A percentile compares a stretch with the other conserved stretches of the same genome.
Evolutionary conservation across 2,113 vertebrate species (phyloP).

Genomic region (Aythya baeri): DNA sequence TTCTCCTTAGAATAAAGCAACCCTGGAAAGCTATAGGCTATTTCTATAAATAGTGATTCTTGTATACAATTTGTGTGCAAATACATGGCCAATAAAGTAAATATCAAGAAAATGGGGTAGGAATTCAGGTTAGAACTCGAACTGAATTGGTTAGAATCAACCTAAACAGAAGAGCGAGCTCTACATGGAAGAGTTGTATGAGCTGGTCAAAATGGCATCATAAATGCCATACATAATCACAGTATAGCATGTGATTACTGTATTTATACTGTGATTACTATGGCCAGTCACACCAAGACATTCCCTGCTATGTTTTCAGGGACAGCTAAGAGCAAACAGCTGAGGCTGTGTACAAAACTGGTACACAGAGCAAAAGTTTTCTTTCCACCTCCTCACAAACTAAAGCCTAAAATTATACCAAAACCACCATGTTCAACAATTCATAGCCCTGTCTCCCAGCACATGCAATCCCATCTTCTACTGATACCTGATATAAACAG

Average conservation of each 20-base stretch:
- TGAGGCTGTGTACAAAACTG: not conserved
- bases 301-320: not conserved
- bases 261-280: not conserved
- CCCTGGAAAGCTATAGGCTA: not conserved
- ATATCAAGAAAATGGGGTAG: not conserved
- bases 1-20: not conserved
- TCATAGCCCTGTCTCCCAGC: not conserved
- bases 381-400: not conserved
- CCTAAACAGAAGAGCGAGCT: not conserved
- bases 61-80: not conserved
- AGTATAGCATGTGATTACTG: too few species aligned
- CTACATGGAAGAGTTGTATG: not conserved
- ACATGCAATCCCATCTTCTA: not conserved
- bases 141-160: not conserved
- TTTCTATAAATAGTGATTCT: not conserved
- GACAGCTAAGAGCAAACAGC: not conserved
- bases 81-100: not conserved
- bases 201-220: not conserved
- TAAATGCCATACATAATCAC: not conserved
- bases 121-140: not conserved
- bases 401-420: not conserved
- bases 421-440: not conserved
- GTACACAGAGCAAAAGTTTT: not conserved
- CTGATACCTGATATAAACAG: not conserved
- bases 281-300: not conserved